Percentiles rank a stretch among this genome's conserved stretches.
Evolutionary conservation across 2,797 vertebrate species (phyloP).

Genomic region (Chelon auratus): DNA sequence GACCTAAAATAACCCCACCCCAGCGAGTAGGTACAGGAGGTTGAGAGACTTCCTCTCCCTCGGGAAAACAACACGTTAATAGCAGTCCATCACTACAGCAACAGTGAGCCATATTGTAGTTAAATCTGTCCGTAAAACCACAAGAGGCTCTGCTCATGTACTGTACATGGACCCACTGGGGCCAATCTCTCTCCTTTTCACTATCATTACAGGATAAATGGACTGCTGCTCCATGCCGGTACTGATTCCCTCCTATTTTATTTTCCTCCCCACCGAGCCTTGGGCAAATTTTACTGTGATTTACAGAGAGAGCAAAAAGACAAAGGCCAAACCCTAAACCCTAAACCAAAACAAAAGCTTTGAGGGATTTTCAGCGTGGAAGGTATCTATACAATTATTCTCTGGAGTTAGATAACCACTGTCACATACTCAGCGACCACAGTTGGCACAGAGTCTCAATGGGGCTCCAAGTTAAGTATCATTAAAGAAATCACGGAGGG

Average conservation of each 20-base stretch:
- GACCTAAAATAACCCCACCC: slow-evolving; percentile 71
- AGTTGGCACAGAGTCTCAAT: slow-evolving; percentile 66
- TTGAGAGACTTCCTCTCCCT: slow-evolving; percentile 69
- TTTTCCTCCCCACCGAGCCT: slow-evolving; percentile 38
- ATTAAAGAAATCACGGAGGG: slow-evolving; percentile 68
- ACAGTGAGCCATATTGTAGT: slow-evolving; percentile 73
- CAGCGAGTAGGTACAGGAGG: slow-evolving; percentile 53
- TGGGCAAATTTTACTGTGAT: slow-evolving; percentile 70
- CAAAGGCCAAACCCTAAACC: slow-evolving; percentile 65
- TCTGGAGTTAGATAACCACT: slow-evolving; percentile 65
- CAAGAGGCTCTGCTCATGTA: slow-evolving; percentile 69
- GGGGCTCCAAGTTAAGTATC: slow-evolving; percentile 64
- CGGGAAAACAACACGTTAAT: slow-evolving; percentile 76
- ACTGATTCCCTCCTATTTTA: slow-evolving; percentile 1
- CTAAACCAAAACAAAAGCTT: slow-evolving; percentile 73
- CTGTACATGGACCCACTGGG: slow-evolving; percentile 65
- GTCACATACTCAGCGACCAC: slow-evolving; percentile 58
- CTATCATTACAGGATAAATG: slow-evolving; percentile 69
- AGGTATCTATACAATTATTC: slow-evolving; percentile 66
- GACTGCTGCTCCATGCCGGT: slow-evolving; percentile 42
- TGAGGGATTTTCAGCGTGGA: slow-evolving; percentile 67
- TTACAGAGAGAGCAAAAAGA: slow-evolving; percentile 62
- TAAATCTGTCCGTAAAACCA: slow-evolving; percentile 80
- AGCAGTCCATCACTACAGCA: slow-evolving; percentile 72
- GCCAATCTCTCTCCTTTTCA: slow-evolving; percentile 52